Evolutionary conservation across 2,113 vertebrate genomes (phyloP).

Genomic region (Bos indicus): DNA sequence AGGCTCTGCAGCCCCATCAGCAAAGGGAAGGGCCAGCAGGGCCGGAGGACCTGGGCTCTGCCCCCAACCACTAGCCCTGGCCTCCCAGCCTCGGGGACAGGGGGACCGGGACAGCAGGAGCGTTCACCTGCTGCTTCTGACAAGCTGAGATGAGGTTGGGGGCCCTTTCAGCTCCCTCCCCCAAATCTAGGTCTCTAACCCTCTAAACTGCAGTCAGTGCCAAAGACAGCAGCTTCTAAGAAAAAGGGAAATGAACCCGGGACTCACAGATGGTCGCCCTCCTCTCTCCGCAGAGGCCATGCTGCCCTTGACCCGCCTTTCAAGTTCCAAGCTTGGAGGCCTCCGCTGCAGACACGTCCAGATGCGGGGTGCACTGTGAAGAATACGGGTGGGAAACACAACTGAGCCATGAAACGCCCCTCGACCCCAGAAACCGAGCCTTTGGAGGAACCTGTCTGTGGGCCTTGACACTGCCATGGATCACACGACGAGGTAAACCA

Average conservation of each 20-base stretch:
- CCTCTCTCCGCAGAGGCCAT: neutral
- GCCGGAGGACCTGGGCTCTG: too few relatives aligned
- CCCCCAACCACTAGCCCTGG: neutral
- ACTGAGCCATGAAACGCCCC: neutral
- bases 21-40: neutral
- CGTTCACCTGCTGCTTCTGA: neutral
- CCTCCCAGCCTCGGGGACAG: neutral
- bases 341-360: neutral
- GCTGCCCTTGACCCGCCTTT: neutral
- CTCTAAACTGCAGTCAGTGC: neutral
- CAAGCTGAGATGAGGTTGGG: neutral
- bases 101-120: neutral
- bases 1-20: neutral
- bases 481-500: conserved; percentile 75
- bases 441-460: neutral
- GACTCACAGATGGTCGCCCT: neutral
- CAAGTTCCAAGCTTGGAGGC: neutral
- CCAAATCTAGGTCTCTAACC: neutral
- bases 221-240: neutral
- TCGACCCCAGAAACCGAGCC: too few relatives aligned
- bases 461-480: fast-evolving
- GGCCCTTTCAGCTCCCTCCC: neutral
- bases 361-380: fast-evolving
- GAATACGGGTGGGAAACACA: neutral
- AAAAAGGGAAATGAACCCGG: neutral